Evolutionary conservation across 30 jellyfish, hydroid and myxozoan genomes (phyloP).

Genomic region (Rhopilema esculentum): DNA sequence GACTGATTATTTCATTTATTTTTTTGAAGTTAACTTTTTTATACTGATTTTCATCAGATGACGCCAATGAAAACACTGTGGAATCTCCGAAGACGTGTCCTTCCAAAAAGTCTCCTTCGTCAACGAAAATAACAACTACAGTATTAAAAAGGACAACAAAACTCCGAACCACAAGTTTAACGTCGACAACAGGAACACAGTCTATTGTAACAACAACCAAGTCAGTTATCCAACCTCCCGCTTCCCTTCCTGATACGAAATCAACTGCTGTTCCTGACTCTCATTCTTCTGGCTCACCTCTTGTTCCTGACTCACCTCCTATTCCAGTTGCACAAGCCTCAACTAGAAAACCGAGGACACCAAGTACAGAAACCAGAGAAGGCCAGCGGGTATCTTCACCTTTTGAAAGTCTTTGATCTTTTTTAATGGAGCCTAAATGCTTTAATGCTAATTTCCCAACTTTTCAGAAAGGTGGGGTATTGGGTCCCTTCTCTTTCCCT

Average conservation of each 20-base stretch:
- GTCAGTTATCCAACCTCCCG: conserved; percentile 18
- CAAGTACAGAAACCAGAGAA: neutral
- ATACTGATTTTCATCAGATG: neutral
- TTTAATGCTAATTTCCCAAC: too few relatives aligned
- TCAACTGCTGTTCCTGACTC: neutral
- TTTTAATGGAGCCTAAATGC: too few relatives aligned
- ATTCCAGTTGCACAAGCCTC: neutral
- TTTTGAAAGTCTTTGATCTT: neutral
- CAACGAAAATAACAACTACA: neutral
- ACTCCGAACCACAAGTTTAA: neutral
- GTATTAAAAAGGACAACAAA: neutral
- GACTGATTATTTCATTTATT: too few relatives aligned
- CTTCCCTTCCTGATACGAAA: conserved; percentile 10
- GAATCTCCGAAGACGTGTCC: conserved; percentile 33
- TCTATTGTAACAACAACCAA: neutral
- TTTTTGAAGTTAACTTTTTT: neutral
- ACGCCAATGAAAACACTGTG: neutral
- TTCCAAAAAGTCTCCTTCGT: neutral
- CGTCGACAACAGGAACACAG: neutral
- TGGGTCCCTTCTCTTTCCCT: too few relatives aligned
- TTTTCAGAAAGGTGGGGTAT: too few relatives aligned
- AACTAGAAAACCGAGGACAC: neutral
- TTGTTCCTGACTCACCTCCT: too few relatives aligned
- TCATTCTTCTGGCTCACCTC: neutral
- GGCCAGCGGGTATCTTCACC: neutral